Base-by-base conservation (phyloP, 2,797 vertebrate genomes). In the Synanceia verrucosa region DNA sequence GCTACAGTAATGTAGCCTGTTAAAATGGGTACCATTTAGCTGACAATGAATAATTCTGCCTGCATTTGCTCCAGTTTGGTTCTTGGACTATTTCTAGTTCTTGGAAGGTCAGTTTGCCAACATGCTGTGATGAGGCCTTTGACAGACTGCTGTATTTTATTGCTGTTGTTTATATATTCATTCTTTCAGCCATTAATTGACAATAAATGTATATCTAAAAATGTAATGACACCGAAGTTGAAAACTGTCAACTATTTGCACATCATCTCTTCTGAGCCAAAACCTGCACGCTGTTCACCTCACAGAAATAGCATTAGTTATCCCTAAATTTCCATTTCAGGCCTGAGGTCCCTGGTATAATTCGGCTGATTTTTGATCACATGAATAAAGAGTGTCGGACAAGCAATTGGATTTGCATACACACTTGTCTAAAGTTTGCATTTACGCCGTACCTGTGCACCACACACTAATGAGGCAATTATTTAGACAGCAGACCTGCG, bases 391-490 rank as follows among this genome's bases (percentile, higher is more conserved):
- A 81, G 82, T 87, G 86, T 89, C 11, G 66, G 84, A 90, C 90
- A 91, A 87, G 88, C 83, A 73, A 88, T 88, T 80, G 59, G 84
- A 89, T 91, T 90, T 91, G 86, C 89, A 91, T 90, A 88, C 79
- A 76, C 67, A 88, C 80, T 85, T 88, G 88, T 90, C 86, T 84
- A 82, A 90, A 89, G 85, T 91, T 92, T 84, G 82, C 84, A 88
- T 88, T 86, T 63, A 72, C 85, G 85, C 82, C 83, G 70, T 92
- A 92, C 90, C 90, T 90, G 87, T 81, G 83, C 85, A 72, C 79
- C 82, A 80, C 84, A 89, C 84, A 86, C 87, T 93, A 94, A 94
- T 94, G 92, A 95, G 88, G 91, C 89, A 93, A 93, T 94, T 93
- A 93, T 92, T 85, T 89, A 86, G 83, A 91, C 83, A 88, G 84